Conservation (phyloP, 1,140 invertebrate genomes). For the Pachyrhynchus sulphureomaculatus region DNA sequence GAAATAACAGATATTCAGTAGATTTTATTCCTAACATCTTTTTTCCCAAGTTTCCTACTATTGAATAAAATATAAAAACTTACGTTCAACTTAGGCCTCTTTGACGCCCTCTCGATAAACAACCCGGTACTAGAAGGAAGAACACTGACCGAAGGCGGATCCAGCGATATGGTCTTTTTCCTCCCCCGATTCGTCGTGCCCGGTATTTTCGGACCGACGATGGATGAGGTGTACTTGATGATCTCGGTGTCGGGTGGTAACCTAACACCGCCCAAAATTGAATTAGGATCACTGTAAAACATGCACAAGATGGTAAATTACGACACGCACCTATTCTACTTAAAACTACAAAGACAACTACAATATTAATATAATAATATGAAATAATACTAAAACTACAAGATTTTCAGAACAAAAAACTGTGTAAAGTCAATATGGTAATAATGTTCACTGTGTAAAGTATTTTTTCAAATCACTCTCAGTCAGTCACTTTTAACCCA, state of each 20-base stretch:
- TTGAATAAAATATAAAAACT: slow-evolving; percentile 13
- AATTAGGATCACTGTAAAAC: slow-evolving; percentile 68
- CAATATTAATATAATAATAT: not conserved
- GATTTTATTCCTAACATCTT: too few species aligned
- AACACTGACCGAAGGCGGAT: slow-evolving; percentile 76
- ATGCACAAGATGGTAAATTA: slow-evolving; percentile 28
- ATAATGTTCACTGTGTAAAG: too few species aligned
- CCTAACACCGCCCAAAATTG: slow-evolving; percentile 75
- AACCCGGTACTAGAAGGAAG: slow-evolving; percentile 50
- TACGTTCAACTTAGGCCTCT: slow-evolving; percentile 53
- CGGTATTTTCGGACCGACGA: slow-evolving; percentile 78
- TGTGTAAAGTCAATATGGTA: too few species aligned
- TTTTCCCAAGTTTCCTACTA: too few species aligned
- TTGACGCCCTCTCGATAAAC: slow-evolving; percentile 56
- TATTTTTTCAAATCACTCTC: too few species aligned
- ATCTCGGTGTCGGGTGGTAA: slow-evolving; percentile 87
- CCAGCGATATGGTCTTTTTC: slow-evolving; percentile 83
- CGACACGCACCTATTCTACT: slow-evolving; percentile 18
- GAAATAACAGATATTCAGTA: too few species aligned
- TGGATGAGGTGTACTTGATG: slow-evolving; percentile 83
- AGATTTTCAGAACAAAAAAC: too few species aligned
- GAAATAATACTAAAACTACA: not conserved
- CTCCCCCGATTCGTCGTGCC: slow-evolving; percentile 78
- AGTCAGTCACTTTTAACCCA: too few species aligned
- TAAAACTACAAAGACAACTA: not conserved